Base-by-base conservation (phyloP, 1,140 invertebrate species). In the Zaprionus inermis region DNA sequence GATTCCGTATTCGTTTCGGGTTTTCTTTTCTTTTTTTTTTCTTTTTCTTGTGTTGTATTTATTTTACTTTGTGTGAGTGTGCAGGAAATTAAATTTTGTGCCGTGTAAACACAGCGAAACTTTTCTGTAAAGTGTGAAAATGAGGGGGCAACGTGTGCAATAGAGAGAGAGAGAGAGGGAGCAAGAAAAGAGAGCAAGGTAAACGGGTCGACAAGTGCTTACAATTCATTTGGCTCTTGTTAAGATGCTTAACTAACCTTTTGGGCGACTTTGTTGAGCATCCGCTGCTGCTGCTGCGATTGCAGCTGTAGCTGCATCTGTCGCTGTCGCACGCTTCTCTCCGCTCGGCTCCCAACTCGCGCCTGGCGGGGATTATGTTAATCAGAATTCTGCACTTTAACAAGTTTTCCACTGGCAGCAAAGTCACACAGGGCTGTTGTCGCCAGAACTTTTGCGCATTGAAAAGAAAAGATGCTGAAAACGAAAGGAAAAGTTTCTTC, bases 181-280 rank as follows among this genome's bases (percentile, higher is more conserved):
- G 59, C 1, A n/a, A n/a, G n/a, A n/a, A n/a, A n/a, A n/a, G n/a
- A n/a, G n/a, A 16, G 18, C 24, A 28, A 28, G 24, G 24, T 28
- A 28, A 5, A 28, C 5, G 24, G 24, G n/a, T 24, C 28, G 69
- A 73, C 77, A 89, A 89, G 77, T 84, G 84, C 84, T 88, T 88
- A 89, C 84, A 88, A 88, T 89, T 89, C 84, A 88, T 88, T 88
- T 89, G 83, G 68, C 74, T 69, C 77, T 80, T 80, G 82, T 90
- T 88, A 89, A 88, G 81, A 88, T 78, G 64, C 77, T 88, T 88
- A 88, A 88, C 75, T 89, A 88, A 88, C 84, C 84, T 84, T 88
- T 88, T 75, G 68, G 22, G 51, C 12, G n/a, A 54, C 66, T 85
- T 44, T 18, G n/a, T 44, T 44, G n/a, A 44, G 74, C n/a, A n/a